phyloP scores from a whole-genome alignment of 2,113 vertebrate species.

The Macaca fascicularis region T2T-MFA8v1.1 NC_088375.1:155610501-155611000 shows the following conservation, averaged over 20 bases:
- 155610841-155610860: background rate
- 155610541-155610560: background rate
- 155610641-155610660: background rate
- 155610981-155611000: background rate
- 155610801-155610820: background rate
- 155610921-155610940: background rate
- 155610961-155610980: background rate
- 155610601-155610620: constrained; percentile 11
- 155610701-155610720: background rate
- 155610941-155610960: background rate
- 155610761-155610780: background rate
- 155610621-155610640: background rate
- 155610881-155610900: background rate
- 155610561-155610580: background rate
- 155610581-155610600: background rate
- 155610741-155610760: background rate
- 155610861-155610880: background rate
- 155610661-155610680: background rate
- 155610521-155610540: constrained; percentile 8
- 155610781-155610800: background rate
- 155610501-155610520: constrained; percentile 35
- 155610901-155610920: background rate
- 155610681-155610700: background rate
- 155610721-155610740: background rate
- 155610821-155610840: background rate